phyloP scores from a whole-genome alignment of 2,888 invertebrate genomes.

The Strigamia crassipes region DNA sequence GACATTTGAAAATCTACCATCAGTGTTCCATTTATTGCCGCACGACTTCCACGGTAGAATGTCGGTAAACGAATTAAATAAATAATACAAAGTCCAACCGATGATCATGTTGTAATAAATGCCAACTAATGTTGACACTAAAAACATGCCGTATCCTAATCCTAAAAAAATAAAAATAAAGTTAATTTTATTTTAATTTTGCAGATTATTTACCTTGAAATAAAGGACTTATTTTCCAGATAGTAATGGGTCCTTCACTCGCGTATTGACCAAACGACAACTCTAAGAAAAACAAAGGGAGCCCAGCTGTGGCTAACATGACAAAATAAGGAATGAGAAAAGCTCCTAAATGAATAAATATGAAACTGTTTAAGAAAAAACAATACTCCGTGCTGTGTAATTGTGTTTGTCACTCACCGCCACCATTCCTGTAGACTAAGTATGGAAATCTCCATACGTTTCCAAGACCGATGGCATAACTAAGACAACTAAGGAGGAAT shows the following conservation, averaged over 20 bases:
- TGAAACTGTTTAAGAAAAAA: constrained; percentile 23
- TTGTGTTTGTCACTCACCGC: constrained; percentile 53
- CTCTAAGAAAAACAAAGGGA: constrained; percentile 62
- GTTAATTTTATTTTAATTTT: too few species aligned
- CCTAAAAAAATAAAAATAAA: constrained; percentile 55
- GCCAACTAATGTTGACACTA: constrained; percentile 62
- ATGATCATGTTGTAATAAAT: constrained; percentile 65
- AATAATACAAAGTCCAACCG: constrained; percentile 64
- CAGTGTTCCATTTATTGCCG: constrained; percentile 60
- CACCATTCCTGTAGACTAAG: constrained; percentile 61
- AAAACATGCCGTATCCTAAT: constrained; percentile 64
- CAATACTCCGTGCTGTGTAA: background rate
- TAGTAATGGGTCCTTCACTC: constrained; percentile 61
- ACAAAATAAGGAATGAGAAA: constrained; percentile 62
- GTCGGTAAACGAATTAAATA: constrained; percentile 61
- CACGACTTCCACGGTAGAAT: constrained; percentile 61
- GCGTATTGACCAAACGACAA: constrained; percentile 62
- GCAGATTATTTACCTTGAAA: constrained; percentile 59
- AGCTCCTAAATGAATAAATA: constrained; percentile 58
- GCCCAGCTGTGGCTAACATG: constrained; percentile 61
- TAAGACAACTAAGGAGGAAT: constrained; percentile 66
- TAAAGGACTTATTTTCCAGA: constrained; percentile 63
- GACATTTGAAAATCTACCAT: too few species aligned
- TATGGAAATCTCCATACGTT: constrained; percentile 72
- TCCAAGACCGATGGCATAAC: constrained; percentile 67